Evolutionary conservation across 2,888 invertebrate genomes (phyloP), one percentile per base, ranked within the genome.

Genomic region (Orchesella flavescens): DNA sequence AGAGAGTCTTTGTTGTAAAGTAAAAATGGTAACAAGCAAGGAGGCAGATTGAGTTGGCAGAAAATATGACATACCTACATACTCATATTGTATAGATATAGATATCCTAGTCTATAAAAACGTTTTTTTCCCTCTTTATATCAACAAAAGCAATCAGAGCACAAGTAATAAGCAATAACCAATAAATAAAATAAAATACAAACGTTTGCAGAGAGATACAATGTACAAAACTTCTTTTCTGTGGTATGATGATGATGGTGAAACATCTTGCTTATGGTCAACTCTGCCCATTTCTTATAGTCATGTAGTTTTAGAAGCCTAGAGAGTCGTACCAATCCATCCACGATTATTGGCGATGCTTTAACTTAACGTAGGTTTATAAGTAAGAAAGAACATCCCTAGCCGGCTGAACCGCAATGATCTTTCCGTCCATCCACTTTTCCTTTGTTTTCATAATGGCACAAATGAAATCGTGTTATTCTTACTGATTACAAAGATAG

Each of bases 91-190:
- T 2, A 34, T 34, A 34, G 34, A 34, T 34, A 34, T 34, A 34
- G 34, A 34, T 34, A 34, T 34, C 34, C 34, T 34, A 34, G 34
- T 34, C 34, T 34, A 34, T 34, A 34, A 34, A 34, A 34, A 34
- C 34, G 7, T 34, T 71, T 71, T 24, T 57, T 19, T n/a, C n/a
- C 34, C 34, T 12, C 17, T n/a, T 65, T 44, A 49, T 74, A 65
- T 74, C 74, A 74, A 74, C 74, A 65, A 74, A 74, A 65, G 59
- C 44, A 63, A 74, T 74, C 74, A 74, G 65, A 68, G 66, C 19
- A 44, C 44, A 68, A 68, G 44, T 17, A 68, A 68, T 68, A 68
- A 68, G 17, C 46, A 46, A 68, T 34, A 63, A 24, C 17, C 24
- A 63, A 63, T 63, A 63, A 63, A 63, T 24, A 34, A 63, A n/a